A percentile compares a stretch with the other conserved stretches of the same genome.
These are phyloP conservation scores for Leontopithecus rosalia DNA, from an alignment of 2,797 vertebrate genomes.

Conservation along the genomic window DNA sequence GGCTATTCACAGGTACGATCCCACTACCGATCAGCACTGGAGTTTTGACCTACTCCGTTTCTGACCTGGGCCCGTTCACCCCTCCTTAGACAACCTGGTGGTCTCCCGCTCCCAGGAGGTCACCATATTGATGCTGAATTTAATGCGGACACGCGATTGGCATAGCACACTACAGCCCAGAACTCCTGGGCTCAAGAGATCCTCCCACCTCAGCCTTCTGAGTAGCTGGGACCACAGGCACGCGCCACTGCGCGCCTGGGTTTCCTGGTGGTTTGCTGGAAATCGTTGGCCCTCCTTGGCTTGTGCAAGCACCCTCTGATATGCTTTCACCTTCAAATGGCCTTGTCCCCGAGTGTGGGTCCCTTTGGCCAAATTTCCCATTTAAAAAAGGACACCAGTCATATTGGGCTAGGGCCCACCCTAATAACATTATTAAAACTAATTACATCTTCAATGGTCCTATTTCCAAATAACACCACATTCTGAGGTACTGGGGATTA, in stretches of 20 bases:
- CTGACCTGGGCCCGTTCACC: no score
- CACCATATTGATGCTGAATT: no score
- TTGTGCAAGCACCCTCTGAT: neutral
- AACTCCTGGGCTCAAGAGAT: no score
- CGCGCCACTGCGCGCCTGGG: rapidly evolving
- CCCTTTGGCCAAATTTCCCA: neutral
- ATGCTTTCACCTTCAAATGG: neutral
- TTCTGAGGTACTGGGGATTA: neutral
- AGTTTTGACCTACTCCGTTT: no score
- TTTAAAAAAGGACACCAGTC: neutral
- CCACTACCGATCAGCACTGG: no score
- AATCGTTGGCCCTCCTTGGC: neutral
- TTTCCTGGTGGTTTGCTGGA: neutral
- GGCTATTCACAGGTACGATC: no score
- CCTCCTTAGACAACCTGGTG: no score
- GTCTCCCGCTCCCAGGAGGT: no score
- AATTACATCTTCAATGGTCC: neutral
- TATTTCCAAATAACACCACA: neutral
- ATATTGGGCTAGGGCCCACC: neutral
- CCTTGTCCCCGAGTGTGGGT: neutral
- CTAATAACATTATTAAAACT: neutral
- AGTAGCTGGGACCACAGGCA: no score
- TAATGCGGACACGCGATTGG: no score
- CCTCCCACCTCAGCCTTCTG: no score
- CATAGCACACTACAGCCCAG: no score